These are phyloP conservation scores for Buceros bicornis DNA, from an alignment of 2,797 vertebrate species.

Conservation along the genomic window DNA sequence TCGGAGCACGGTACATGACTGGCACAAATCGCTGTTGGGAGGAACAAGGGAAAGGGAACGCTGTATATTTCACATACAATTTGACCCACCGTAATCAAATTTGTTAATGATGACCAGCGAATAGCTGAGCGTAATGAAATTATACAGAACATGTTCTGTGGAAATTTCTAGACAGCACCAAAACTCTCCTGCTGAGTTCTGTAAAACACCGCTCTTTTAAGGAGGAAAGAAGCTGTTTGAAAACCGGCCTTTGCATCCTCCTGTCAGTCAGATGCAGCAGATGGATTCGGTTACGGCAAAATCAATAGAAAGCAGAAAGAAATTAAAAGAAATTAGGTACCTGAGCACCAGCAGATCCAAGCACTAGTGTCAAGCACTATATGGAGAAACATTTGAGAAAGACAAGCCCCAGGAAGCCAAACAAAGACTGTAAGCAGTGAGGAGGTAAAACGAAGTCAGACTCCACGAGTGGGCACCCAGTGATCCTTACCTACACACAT, in stretches of 20 bases:
- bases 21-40: slow-evolving; percentile 33
- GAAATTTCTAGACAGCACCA: slow-evolving; percentile 65
- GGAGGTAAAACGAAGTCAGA: neutral
- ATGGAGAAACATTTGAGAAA: neutral
- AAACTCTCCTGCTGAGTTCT: slow-evolving; percentile 52
- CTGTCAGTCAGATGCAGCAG: neutral
- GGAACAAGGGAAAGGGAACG: slow-evolving; percentile 28
- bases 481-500: too few species aligned
- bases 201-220: neutral
- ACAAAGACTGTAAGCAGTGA: neutral
- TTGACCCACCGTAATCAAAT: slow-evolving; percentile 64
- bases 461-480: too few species aligned
- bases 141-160: slow-evolving; percentile 53
- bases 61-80: slow-evolving; percentile 52
- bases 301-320: slow-evolving; percentile 2
- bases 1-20: neutral
- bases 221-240: slow-evolving; percentile 10
- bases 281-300: slow-evolving; percentile 54
- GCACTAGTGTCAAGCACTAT: neutral
- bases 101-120: slow-evolving; percentile 65
- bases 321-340: slow-evolving; percentile 49
- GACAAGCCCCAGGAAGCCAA: neutral
- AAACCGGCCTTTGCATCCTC: slow-evolving; percentile 8
- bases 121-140: slow-evolving; percentile 63
- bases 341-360: neutral